A percentile compares a stretch with the other conserved stretches of the same genome.
Evolutionary conservation across 2,888 invertebrate species (phyloP).

Genomic region (Omphaloscelis lunosa): DNA sequence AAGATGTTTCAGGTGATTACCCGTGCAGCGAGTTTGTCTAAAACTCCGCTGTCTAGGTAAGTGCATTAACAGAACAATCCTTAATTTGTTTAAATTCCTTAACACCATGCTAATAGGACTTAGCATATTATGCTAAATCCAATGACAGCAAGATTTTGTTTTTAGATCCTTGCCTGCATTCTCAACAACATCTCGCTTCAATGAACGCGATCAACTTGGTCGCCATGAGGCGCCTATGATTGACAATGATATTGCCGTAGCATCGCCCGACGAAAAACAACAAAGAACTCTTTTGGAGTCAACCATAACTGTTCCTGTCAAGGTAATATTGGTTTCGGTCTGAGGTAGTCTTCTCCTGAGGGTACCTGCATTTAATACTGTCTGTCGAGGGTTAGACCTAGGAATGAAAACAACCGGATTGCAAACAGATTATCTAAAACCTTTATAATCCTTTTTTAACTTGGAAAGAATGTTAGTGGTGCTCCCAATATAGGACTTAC

Average conservation of each 20-base stretch:
- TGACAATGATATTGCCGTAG: slow-evolving; percentile 86
- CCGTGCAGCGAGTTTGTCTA: slow-evolving; percentile 75
- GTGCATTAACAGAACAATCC: slow-evolving; percentile 21
- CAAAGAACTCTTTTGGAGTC: slow-evolving; percentile 82
- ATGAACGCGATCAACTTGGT: slow-evolving; percentile 71
- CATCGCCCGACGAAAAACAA: slow-evolving; percentile 88
- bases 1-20: slow-evolving; percentile 81
- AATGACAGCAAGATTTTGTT: slow-evolving; percentile 27
- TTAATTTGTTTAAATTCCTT: not conserved
- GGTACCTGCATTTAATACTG: not conserved
- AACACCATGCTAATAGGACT: not conserved
- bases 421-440: not conserved
- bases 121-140: slow-evolving; percentile 10
- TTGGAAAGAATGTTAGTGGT: not conserved
- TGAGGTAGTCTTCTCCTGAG: not conserved
- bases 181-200: slow-evolving; percentile 71
- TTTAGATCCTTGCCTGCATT: slow-evolving; percentile 82
- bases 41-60: slow-evolving; percentile 78
- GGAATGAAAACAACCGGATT: not conserved
- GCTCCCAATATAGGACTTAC: not conserved
- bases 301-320: slow-evolving; percentile 90
- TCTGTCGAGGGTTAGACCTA: not conserved
- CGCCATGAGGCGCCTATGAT: slow-evolving; percentile 88
- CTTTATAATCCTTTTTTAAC: not conserved
- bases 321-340: slow-evolving; percentile 79